Percentiles rank a stretch among this genome's conserved stretches.
These are phyloP conservation scores for Paramormyrops hopkinsi DNA, from an alignment of 2,797 vertebrate genomes.

Conservation along the genomic window DNA sequence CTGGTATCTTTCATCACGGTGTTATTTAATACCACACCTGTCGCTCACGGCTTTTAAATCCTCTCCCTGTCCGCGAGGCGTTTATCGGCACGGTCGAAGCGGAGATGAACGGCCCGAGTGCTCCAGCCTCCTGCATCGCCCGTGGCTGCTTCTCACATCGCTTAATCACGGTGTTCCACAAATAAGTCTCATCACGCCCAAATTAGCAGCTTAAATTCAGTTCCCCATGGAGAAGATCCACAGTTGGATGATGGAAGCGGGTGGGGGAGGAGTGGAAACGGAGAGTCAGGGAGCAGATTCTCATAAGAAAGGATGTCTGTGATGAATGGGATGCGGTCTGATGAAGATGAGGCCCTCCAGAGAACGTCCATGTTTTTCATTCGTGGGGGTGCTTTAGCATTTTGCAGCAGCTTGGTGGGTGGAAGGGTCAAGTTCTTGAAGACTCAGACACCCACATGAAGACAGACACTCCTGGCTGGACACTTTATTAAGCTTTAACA, in stretches of 20 bases:
- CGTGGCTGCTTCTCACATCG: neutral
- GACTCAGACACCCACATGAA: neutral
- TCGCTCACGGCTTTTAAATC: neutral
- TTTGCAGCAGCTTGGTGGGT: neutral
- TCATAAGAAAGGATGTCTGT: neutral
- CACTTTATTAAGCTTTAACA: neutral
- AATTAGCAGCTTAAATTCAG: neutral
- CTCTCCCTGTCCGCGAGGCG: neutral
- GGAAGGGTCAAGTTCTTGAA: neutral
- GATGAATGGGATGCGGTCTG: neutral
- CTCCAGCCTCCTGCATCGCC: neutral
- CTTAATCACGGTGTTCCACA: neutral
- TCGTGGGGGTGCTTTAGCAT: neutral
- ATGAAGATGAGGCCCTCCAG: neutral
- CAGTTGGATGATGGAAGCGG: neutral
- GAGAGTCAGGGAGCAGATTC: neutral
- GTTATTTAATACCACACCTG: neutral
- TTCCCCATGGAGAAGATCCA: neutral
- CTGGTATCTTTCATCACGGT: neutral
- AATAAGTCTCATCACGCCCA: neutral
- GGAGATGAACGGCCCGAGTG: neutral
- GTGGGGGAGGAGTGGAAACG: neutral
- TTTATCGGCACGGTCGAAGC: neutral
- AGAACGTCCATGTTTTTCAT: neutral
- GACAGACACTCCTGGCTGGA: neutral